Base-by-base conservation (phyloP, 2,113 vertebrate genomes). In the Pelodiscus sinensis region DNA sequence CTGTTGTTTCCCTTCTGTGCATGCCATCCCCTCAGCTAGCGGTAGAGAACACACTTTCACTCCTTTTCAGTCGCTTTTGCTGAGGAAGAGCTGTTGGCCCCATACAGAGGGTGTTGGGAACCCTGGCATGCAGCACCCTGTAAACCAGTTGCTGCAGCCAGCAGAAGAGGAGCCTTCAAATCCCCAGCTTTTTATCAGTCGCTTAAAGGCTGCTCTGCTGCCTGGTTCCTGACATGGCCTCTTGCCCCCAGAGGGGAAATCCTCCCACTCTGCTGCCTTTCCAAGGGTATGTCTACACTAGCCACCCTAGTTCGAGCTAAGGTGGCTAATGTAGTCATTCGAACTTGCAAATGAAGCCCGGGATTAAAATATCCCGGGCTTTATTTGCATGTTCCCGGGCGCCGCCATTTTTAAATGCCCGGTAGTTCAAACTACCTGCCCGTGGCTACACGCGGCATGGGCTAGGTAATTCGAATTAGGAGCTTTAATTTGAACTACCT, bases 231-330 rank as follows among this genome's bases (percentile, higher is more conserved):
- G n/a, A 35, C n/a, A 78, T 56, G 52, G 81, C 68, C 94, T 94
- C 93, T 95, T 94, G 94, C 94, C 94, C 94, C 96, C 92, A 87
- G 96, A 94, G 95, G 94, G 95, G 93, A 90, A 87, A 73, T 91
- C 91, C 68, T 79, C 35, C 80, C 35, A 55, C 77, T 85, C 77
- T 83, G 94, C 96, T 92, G 87, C 90, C 94, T 84, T 9, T 84
- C 7, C 29, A n/a, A n/a, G n/a, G n/a, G n/a, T n/a, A n/a, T n/a
- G n/a, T n/a, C n/a, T n/a, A n/a, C n/a, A n/a, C n/a, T n/a, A n/a
- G n/a, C n/a, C n/a, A n/a, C n/a, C n/a, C n/a, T n/a, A n/a, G n/a
- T n/a, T n/a, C n/a, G n/a, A n/a, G n/a, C n/a, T n/a, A n/a, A n/a
- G n/a, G n/a, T n/a, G n/a, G n/a, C n/a, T n/a, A n/a, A n/a, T n/a